Evolutionary conservation across 2,113 vertebrate species (phyloP).

Genomic region (Channa maculata): DNA sequence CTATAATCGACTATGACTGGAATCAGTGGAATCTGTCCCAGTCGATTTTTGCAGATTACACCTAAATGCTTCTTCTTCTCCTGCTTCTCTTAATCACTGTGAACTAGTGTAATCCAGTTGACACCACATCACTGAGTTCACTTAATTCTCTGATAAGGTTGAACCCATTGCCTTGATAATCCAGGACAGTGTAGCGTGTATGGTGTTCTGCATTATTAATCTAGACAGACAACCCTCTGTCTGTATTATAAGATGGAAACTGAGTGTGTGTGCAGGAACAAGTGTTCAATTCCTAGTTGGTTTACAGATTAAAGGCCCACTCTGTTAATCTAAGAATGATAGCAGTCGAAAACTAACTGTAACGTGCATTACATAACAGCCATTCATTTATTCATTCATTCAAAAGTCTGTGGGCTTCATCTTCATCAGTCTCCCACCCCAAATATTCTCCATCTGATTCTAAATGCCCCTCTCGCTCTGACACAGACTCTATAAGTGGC

Average conservation of each 20-base stretch:
- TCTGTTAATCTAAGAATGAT: constrained; percentile 18
- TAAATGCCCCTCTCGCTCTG: constrained; percentile 29
- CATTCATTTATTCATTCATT: constrained; percentile 32
- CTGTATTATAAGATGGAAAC: constrained; percentile 15
- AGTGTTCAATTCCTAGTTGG: constrained; percentile 6
- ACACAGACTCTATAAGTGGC: constrained; percentile 16
- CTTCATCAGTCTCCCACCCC: constrained; percentile 5
- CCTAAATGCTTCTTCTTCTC: constrained; percentile 14
- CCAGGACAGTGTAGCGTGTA: constrained; percentile 9
- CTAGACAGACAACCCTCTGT: constrained; percentile 14
- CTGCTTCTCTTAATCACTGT: constrained; percentile 11
- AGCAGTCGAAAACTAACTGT: neutral
- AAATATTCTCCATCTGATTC: constrained; percentile 30
- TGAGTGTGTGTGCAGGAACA: neutral
- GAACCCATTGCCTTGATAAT: constrained; percentile 5
- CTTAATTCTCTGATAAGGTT: neutral
- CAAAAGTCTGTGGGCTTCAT: neutral
- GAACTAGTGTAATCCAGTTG: neutral
- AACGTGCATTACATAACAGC: no score
- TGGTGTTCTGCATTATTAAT: constrained; percentile 42
- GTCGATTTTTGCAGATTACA: no score
- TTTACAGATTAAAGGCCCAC: constrained; percentile 15
- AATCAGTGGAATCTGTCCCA: constrained; percentile 1
- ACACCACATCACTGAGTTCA: neutral
- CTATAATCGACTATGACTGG: constrained; percentile 44